phyloP scores from a whole-genome alignment of 2,888 invertebrate species.

The Glomeris marginata region DNA sequence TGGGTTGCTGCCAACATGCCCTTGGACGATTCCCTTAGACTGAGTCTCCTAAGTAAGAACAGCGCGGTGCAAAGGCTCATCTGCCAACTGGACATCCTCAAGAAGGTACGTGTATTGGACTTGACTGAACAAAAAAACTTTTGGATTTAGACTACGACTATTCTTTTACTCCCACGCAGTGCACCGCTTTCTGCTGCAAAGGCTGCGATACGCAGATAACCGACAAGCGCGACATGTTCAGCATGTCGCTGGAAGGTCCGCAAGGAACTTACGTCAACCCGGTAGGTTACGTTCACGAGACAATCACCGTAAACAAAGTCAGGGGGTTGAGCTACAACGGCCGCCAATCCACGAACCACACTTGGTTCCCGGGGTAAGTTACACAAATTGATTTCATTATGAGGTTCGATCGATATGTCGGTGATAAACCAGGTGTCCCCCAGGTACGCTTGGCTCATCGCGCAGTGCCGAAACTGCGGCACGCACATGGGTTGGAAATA shows the following conservation, averaged over 20 bases:
- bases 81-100: slow-evolving; percentile 36
- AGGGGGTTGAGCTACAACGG: slow-evolving; percentile 32
- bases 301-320: slow-evolving; percentile 43
- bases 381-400: slow-evolving; percentile 3
- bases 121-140: too few species aligned
- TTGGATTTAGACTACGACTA: neutral
- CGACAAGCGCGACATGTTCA: slow-evolving; percentile 52
- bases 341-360: slow-evolving; percentile 50
- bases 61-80: slow-evolving; percentile 50
- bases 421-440: slow-evolving; percentile 16
- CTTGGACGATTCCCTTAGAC: slow-evolving; percentile 45
- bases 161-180: slow-evolving; percentile 14
- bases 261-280: slow-evolving; percentile 68
- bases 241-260: slow-evolving; percentile 65
- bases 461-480: slow-evolving; percentile 48
- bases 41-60: slow-evolving; percentile 47
- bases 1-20: slow-evolving; percentile 67
- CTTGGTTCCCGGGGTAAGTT: slow-evolving; percentile 69
- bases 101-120: slow-evolving; percentile 24
- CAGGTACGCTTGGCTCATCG: slow-evolving; percentile 68
- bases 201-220: slow-evolving; percentile 39
- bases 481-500: slow-evolving; percentile 69
- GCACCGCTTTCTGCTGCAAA: slow-evolving; percentile 35
- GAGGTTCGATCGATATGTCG: neutral
- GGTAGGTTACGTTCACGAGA: slow-evolving; percentile 63